Percentiles rank a stretch among this genome's conserved stretches.
Conservation (phyloP, 30 jellyfish, hydroid and myxozoan genomes). For the Hydractinia echinata region DNA sequence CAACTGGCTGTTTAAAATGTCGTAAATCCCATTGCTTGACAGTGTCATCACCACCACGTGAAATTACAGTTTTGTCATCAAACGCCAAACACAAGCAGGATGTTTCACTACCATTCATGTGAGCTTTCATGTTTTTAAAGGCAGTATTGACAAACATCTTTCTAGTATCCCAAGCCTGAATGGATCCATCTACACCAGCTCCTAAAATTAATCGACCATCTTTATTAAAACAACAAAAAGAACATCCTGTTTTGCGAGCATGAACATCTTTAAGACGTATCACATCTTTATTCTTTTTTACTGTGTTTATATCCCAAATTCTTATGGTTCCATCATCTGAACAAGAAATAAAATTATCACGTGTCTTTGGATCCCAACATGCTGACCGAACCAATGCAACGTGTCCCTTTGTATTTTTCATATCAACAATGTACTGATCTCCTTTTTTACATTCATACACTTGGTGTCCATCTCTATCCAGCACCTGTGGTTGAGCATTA, state of each 20-base stretch:
- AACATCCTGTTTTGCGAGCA: constrained; percentile 75
- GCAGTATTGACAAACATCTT: constrained; percentile 85
- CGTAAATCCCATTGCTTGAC: constrained; percentile 91
- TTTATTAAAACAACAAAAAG: constrained; percentile 60
- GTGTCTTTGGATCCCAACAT: constrained; percentile 88
- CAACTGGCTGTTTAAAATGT: constrained; percentile 77
- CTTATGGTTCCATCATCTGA: constrained; percentile 92
- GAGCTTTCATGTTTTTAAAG: constrained; percentile 69
- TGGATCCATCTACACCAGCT: constrained; percentile 95
- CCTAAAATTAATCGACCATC: constrained; percentile 88
- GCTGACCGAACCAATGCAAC: constrained; percentile 74
- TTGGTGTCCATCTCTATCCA: constrained; percentile 95
- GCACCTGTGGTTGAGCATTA: constrained; percentile 87
- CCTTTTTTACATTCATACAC: constrained; percentile 92
- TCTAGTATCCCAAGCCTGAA: constrained; percentile 96
- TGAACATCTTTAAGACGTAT: constrained; percentile 66
- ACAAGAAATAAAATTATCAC: constrained; percentile 61
- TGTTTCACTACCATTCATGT: constrained; percentile 71
- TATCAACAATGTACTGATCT: constrained; percentile 93
- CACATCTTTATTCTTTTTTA: constrained; percentile 58
- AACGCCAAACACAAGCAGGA: constrained; percentile 73
- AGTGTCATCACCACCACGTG: constrained; percentile 98
- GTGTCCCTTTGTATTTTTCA: constrained; percentile 94
- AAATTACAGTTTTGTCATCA: constrained; percentile 63
- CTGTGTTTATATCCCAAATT: constrained; percentile 86